These are phyloP conservation scores for Hafferia zeledoni DNA, from an alignment of 2,797 vertebrate species.

Conservation along the genomic window DNA sequence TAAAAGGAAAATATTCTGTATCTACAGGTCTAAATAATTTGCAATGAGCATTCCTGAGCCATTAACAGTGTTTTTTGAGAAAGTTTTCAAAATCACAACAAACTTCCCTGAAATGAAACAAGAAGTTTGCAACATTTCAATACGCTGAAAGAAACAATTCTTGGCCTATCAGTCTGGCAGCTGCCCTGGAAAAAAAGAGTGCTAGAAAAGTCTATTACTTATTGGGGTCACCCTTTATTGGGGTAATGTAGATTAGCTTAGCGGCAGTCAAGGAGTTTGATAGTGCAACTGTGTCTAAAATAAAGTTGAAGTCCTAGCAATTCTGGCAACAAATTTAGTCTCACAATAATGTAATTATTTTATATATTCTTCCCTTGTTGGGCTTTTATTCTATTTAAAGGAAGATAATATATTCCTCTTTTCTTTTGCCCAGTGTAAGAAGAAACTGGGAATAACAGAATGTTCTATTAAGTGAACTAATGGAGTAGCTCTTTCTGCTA, in stretches of 20 bases:
- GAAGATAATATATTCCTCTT: not conserved
- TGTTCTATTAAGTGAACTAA: conserved; percentile 67
- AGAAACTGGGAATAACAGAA: conserved; percentile 36
- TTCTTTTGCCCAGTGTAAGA: conserved; percentile 31
- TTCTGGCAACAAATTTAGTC: conserved; percentile 24
- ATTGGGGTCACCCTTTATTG: no score
- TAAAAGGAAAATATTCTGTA: not conserved
- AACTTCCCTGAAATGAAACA: not conserved
- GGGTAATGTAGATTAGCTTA: no score
- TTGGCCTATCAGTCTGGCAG: not conserved
- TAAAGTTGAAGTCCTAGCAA: not conserved
- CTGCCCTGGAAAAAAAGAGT: not conserved
- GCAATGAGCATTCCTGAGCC: not conserved
- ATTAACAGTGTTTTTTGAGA: not conserved
- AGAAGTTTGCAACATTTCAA: not conserved
- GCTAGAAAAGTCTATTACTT: not conserved
- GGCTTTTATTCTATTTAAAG: conserved; percentile 29
- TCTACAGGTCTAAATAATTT: not conserved
- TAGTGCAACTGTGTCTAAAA: not conserved
- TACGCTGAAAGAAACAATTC: not conserved
- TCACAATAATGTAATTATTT: conserved; percentile 40
- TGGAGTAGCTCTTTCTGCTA: conserved; percentile 59
- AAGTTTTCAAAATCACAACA: not conserved
- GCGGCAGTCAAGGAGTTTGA: not conserved
- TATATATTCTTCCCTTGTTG: not conserved